Conservation (phyloP, 2,797 vertebrate species). For the Myotis planiceps region DNA sequence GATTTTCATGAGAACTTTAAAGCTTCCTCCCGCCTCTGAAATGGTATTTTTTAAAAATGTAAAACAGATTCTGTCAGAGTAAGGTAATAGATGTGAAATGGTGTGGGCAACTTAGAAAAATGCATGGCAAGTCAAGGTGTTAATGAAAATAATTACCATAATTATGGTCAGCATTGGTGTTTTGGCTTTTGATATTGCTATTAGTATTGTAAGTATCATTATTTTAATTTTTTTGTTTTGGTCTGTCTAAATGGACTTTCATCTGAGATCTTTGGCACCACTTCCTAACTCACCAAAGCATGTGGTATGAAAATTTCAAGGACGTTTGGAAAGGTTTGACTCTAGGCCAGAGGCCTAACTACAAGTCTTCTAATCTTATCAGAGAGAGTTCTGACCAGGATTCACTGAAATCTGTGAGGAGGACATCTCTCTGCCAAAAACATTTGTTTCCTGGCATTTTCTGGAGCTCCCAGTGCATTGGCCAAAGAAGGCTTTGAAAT, state of each 20-base stretch:
- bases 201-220: background rate
- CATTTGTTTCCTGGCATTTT: background rate
- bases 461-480: background rate
- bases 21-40: slow-evolving; percentile 34
- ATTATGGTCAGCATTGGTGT: background rate
- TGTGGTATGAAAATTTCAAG: background rate
- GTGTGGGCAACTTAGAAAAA: background rate
- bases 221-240: slow-evolving; percentile 12
- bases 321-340: background rate
- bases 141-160: background rate
- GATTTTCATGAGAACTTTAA: slow-evolving; percentile 69
- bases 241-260: slow-evolving; percentile 23
- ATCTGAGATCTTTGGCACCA: background rate
- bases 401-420: background rate
- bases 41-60: background rate
- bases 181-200: slow-evolving; percentile 2
- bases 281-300: background rate
- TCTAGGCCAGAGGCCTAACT: background rate
- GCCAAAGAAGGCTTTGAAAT: background rate
- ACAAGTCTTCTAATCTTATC: background rate
- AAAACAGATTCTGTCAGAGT: slow-evolving; percentile 22
- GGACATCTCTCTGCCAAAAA: background rate
- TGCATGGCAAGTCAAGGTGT: background rate
- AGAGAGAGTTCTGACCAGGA: background rate
- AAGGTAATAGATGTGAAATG: background rate